Conservation (phyloP, 2,888 invertebrate genomes). For the Drosophila macrospina region DNA sequence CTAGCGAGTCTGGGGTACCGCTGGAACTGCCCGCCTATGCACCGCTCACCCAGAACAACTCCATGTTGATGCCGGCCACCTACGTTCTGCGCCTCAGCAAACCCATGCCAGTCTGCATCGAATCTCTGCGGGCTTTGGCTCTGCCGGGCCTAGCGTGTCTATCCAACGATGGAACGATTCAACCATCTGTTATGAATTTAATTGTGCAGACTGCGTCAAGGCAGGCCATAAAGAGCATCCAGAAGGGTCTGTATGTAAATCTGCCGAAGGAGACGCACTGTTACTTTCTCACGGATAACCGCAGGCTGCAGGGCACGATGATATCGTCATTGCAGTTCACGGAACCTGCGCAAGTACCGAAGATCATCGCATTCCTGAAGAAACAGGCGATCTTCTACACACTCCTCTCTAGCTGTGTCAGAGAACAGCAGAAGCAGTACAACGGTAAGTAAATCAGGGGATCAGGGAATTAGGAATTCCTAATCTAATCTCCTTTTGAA, state of each 20-base stretch:
- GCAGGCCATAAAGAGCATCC: conserved; percentile 90
- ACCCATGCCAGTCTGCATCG: conserved; percentile 93
- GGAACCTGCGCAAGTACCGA: conserved; percentile 96
- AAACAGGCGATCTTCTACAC: conserved; percentile 97
- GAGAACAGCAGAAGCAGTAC: conserved; percentile 90
- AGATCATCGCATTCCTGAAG: conserved; percentile 92
- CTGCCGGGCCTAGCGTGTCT: conserved; percentile 84
- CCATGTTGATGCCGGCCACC: conserved; percentile 95
- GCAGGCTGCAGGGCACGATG: conserved; percentile 87
- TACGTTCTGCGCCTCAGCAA: conserved; percentile 93
- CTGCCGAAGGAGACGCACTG: conserved; percentile 97
- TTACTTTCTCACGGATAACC: conserved; percentile 95
- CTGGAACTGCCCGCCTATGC: conserved; percentile 90
- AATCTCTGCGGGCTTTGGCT: conserved; percentile 89
- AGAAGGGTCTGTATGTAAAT: conserved; percentile 94
- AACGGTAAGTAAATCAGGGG: conserved; percentile 86
- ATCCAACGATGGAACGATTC: conserved; percentile 76
- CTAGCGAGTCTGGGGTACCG: conserved; percentile 69
- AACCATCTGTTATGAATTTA: conserved; percentile 85
- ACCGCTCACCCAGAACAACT: conserved; percentile 92
- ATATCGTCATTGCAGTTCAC: conserved; percentile 93
- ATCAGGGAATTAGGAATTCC: too few relatives aligned
- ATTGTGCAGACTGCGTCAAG: conserved; percentile 92
- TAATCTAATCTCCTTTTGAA: not conserved
- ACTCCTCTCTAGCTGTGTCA: conserved; percentile 94